Evolutionary conservation across 2,797 vertebrate species (phyloP).

Genomic region (Lagorchestes hirsutus): DNA sequence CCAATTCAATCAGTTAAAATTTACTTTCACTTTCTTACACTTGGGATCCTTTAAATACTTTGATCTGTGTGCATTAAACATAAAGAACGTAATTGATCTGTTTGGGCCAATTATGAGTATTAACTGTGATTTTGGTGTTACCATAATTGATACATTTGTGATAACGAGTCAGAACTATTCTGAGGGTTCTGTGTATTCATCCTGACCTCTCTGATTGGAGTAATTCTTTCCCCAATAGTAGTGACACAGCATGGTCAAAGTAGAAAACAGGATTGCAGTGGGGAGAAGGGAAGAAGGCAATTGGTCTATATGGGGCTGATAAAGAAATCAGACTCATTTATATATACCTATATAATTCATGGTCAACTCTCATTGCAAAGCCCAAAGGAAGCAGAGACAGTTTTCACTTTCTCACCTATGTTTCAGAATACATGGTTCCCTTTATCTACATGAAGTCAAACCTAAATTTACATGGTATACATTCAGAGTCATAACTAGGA

Average conservation of each 20-base stretch:
- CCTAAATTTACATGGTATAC: background rate
- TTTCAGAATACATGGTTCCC: background rate
- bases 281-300: background rate
- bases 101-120: no score
- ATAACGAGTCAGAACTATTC: background rate
- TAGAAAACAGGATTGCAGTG: background rate
- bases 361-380: background rate
- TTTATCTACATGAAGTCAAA: background rate
- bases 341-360: background rate
- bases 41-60: no score
- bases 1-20: no score
- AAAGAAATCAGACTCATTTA: background rate
- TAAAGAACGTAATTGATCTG: no score
- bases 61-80: no score
- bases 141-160: background rate
- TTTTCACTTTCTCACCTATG: background rate
- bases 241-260: background rate
- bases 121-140: no score
- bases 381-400: background rate
- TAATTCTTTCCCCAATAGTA: background rate
- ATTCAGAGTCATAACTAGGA: background rate
- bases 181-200: background rate
- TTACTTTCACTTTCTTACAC: no score
- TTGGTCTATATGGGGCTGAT: background rate
- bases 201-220: background rate